These are phyloP conservation scores for human DNA, from an alignment of 2,113 vertebrate genomes.

Conservation along the genomic window GRCh38 chr7:142896501-142897000, in stretches of 20 bases:
- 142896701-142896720: neutral
- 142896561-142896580: neutral
- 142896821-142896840: neutral
- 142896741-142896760: neutral
- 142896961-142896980: neutral
- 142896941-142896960: neutral
- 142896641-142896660: neutral
- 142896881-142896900: neutral
- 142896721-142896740: no score
- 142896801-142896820: neutral
- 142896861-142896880: neutral
- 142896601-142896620: neutral
- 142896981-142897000: neutral
- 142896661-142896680: neutral
- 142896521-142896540: neutral
- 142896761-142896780: neutral
- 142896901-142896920: neutral
- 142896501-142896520: neutral
- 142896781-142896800: constrained; percentile 26
- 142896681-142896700: neutral
- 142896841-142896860: neutral
- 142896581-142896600: neutral
- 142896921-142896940: neutral
- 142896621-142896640: neutral
- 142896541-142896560: neutral